phyloP scores from a whole-genome alignment of 2,888 invertebrate genomes.

The Dicyrtoma fusca region DNA sequence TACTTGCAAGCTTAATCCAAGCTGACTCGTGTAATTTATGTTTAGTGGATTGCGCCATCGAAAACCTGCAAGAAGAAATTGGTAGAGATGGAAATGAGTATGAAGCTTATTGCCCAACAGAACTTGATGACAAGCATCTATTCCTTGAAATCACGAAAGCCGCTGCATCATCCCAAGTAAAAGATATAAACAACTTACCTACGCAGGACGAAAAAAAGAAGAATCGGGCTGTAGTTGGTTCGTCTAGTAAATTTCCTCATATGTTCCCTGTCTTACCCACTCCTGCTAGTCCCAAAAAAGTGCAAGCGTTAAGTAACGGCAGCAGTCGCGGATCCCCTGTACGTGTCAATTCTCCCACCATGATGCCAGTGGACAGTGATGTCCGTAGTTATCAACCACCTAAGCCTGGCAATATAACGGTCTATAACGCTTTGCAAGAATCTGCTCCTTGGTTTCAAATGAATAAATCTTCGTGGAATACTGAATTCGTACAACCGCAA shows the following conservation, averaged over 20 bases:
- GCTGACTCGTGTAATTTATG: not conserved
- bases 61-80: not conserved
- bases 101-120: not conserved
- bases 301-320: not conserved
- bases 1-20: too few species aligned
- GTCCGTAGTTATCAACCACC: not conserved
- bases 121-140: not conserved
- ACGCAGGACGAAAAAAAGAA: not conserved
- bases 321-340: not conserved
- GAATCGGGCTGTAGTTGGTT: not conserved
- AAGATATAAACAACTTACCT: not conserved
- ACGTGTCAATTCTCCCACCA: not conserved
- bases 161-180: too few species aligned
- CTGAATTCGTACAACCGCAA: not conserved
- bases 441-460: not conserved
- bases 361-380: not conserved
- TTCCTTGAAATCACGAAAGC: conserved; percentile 6
- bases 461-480: conserved; percentile 2
- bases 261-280: conserved; percentile 6
- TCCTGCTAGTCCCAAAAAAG: too few species aligned
- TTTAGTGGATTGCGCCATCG: conserved; percentile 8
- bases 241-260: not conserved
- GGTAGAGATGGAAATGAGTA: not conserved
- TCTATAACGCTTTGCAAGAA: conserved; percentile 10
- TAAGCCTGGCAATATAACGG: not conserved